A percentile compares a stretch with the other conserved stretches of the same genome.
phyloP scores from a whole-genome alignment of 2,113 vertebrate genomes.

The Apodemus speciosus region DNA sequence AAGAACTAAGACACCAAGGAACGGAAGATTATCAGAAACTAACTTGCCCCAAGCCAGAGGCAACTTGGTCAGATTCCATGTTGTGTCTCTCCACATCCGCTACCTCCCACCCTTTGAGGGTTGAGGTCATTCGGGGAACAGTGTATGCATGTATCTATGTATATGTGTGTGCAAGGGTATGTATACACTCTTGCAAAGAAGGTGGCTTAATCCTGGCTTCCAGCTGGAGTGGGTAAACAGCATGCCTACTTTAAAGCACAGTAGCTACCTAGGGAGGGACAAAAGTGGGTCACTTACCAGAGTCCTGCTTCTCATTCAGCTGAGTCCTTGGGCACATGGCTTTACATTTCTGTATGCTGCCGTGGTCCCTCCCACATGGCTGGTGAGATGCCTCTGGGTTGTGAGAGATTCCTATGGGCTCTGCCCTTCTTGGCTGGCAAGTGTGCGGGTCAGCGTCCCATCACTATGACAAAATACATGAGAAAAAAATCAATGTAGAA shows the following conservation, averaged over 20 bases:
- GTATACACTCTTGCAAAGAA: neutral
- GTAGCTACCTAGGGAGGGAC: neutral
- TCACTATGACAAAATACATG: neutral
- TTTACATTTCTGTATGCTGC: slow-evolving; percentile 46
- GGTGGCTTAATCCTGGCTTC: neutral
- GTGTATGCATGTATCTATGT: neutral
- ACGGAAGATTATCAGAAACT: neutral
- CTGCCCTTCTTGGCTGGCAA: neutral
- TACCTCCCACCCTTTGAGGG: too few species aligned
- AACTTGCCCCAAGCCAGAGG: neutral
- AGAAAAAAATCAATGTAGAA: neutral
- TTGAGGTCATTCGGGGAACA: neutral
- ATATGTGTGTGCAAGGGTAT: neutral
- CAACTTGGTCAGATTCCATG: neutral
- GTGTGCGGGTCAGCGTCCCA: neutral
- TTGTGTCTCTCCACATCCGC: neutral
- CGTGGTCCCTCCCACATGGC: neutral
- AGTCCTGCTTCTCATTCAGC: neutral
- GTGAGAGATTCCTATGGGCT: neutral
- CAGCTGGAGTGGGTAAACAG: neutral
- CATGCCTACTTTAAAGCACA: neutral
- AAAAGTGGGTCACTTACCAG: neutral
- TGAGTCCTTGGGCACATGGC: neutral
- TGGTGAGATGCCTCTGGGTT: neutral
- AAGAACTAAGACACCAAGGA: neutral